phyloP scores from a whole-genome alignment of 2,888 invertebrate genomes.

The Oithona nana region DNA sequence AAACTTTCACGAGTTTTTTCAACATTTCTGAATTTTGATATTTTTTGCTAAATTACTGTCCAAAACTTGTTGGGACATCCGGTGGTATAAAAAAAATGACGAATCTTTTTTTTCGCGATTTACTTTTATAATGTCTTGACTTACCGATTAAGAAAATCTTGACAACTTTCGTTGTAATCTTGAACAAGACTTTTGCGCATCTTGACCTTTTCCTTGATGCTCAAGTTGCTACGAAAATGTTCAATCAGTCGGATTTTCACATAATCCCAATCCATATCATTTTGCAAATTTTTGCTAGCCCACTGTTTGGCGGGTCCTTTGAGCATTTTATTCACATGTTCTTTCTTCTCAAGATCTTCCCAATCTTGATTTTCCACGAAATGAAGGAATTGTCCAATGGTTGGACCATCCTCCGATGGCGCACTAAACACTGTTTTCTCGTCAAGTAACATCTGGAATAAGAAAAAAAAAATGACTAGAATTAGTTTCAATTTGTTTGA shows the following conservation, averaged over 20 bases:
- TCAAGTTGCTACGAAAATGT: not conserved
- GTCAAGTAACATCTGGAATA: not conserved
- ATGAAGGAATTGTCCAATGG: not conserved
- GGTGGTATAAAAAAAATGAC: too few species aligned
- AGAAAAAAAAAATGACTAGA: too few species aligned
- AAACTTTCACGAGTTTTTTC: too few species aligned
- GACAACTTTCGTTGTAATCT: not conserved
- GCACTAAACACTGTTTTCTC: not conserved
- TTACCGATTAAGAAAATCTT: not conserved
- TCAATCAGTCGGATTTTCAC: not conserved
- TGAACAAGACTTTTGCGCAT: not conserved
- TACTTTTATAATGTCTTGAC: too few species aligned
- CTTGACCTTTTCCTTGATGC: not conserved
- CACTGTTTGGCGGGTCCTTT: too few species aligned
- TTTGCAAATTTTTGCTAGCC: not conserved
- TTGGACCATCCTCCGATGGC: not conserved
- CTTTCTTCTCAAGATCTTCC: not conserved
- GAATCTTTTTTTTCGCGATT: too few species aligned
- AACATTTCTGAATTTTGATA: too few species aligned
- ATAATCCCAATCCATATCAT: not conserved
- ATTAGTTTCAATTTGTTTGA: too few species aligned
- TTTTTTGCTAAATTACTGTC: too few species aligned
- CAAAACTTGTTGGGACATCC: too few species aligned
- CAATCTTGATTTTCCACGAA: not conserved
- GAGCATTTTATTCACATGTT: not conserved